These are phyloP conservation scores for Galbula dea DNA, from an alignment of 2,113 vertebrate genomes.

Conservation along the genomic window DNA sequence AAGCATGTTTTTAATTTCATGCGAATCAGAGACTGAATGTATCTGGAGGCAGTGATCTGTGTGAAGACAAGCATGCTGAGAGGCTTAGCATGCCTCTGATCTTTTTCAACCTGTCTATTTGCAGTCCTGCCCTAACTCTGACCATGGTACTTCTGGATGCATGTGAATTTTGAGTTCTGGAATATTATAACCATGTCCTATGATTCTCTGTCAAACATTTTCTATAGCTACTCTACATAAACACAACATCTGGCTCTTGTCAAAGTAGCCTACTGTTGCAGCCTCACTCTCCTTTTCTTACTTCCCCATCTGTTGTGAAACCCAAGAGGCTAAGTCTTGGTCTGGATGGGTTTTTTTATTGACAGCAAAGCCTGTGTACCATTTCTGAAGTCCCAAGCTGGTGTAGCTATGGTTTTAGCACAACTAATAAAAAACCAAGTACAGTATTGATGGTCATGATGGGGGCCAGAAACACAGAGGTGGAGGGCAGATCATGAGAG, in stretches of 20 bases:
- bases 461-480: neutral
- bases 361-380: neutral
- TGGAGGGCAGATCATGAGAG: neutral
- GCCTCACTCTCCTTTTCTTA: neutral
- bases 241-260: neutral
- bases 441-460: neutral
- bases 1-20: neutral
- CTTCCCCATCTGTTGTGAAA: neutral
- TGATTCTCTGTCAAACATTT: neutral
- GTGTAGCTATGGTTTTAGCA: neutral
- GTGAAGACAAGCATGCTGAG: neutral
- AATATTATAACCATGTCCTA: neutral
- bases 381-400: neutral
- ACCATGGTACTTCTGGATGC: neutral
- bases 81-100: neutral
- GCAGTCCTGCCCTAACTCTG: neutral
- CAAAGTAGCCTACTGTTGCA: neutral
- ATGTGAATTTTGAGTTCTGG: neutral
- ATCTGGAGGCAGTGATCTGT: neutral
- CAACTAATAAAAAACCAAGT: neutral
- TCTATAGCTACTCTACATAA: neutral
- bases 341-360: neutral
- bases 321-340: neutral
- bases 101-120: neutral
- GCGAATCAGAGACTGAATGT: neutral